These are phyloP conservation scores for Danaus chrysippus DNA, from an alignment of 2,888 invertebrate species.

Conservation along the genomic window DNA sequence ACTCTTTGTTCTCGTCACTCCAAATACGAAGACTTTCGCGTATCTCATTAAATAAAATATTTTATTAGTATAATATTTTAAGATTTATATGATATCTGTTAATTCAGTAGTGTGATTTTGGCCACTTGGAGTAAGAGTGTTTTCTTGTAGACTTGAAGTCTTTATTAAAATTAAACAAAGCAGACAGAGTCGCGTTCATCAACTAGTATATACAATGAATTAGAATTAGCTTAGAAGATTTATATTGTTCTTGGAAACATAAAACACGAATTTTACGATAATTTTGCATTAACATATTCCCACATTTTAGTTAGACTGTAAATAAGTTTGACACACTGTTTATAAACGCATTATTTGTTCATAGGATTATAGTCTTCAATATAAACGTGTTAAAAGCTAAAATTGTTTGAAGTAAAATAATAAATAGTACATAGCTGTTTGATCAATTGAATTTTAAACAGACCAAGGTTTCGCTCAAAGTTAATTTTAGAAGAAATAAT, in stretches of 20 bases:
- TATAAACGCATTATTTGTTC: slow-evolving; percentile 9
- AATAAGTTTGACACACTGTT: slow-evolving; percentile 17
- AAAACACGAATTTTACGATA: slow-evolving; percentile 38
- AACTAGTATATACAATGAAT: not conserved
- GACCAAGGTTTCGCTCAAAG: not conserved
- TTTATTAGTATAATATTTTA: no score
- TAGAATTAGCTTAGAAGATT: slow-evolving; percentile 30
- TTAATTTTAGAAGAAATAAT: no score
- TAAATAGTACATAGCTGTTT: not conserved
- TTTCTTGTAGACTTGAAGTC: not conserved
- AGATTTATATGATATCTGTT: no score
- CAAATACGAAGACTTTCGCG: no score
- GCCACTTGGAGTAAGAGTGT: slow-evolving; percentile 13
- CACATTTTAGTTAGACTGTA: slow-evolving; percentile 30
- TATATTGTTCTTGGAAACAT: slow-evolving; percentile 29
- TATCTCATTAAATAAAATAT: no score
- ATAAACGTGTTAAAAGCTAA: not conserved
- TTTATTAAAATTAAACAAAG: not conserved
- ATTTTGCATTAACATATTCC: slow-evolving; percentile 34
- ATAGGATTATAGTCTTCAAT: not conserved
- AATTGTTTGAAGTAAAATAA: not conserved
- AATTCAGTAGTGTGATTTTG: no score
- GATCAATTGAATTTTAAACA: slow-evolving; percentile 2
- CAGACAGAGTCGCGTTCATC: no score
- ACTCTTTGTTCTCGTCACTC: no score